Evolutionary conservation across 2,888 invertebrate genomes (phyloP).

Genomic region (Strigamia maritima): DNA sequence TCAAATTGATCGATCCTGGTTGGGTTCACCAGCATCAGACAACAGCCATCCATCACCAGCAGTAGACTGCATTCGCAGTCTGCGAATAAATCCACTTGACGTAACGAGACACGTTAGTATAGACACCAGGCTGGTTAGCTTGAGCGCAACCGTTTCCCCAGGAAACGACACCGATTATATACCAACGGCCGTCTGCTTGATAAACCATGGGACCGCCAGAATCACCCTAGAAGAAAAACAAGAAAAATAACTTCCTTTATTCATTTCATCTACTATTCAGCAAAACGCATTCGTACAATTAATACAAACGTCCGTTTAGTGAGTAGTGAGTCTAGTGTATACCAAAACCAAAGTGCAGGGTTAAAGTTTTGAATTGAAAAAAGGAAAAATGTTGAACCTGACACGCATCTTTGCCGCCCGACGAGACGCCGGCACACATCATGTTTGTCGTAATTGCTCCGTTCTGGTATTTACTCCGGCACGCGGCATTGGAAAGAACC

Average conservation of each 20-base stretch:
- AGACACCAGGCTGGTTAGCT: conserved; percentile 71
- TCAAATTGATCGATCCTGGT: not conserved
- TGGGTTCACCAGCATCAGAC: no score
- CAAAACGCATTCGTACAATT: not conserved
- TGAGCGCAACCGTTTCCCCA: conserved; percentile 81
- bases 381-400: not conserved
- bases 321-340: no score
- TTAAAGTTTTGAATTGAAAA: not conserved
- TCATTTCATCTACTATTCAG: no score
- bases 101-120: conserved; percentile 69
- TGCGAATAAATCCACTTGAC: conserved; percentile 64
- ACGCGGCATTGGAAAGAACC: conserved; percentile 68
- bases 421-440: not conserved
- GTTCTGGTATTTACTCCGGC: conserved; percentile 51
- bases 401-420: conserved; percentile 17
- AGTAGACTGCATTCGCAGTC: conserved; percentile 25
- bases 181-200: conserved; percentile 71
- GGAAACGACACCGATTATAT: conserved; percentile 74
- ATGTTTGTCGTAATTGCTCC: not conserved
- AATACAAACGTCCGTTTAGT: no score
- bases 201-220: conserved; percentile 78
- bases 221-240: conserved; percentile 63
- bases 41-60: conserved; percentile 28
- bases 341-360: conserved; percentile 1
- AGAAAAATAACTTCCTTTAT: conserved; percentile 14